phyloP scores from a whole-genome alignment of 2,888 invertebrate species.

The Drosophila cracens region DNA sequence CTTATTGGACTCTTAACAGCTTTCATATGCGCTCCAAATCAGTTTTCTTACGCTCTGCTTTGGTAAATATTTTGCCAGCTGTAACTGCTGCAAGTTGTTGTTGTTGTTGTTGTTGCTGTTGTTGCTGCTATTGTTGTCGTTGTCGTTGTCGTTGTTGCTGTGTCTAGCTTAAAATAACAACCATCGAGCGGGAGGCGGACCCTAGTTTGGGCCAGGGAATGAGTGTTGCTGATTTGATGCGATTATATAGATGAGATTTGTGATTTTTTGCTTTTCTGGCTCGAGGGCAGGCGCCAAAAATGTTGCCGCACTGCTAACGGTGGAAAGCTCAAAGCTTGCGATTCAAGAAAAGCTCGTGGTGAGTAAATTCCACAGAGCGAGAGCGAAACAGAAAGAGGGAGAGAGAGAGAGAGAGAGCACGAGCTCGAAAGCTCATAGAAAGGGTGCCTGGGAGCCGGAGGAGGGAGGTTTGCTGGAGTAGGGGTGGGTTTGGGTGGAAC shows the following conservation, averaged over 20 bases:
- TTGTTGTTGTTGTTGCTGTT: constrained; percentile 10
- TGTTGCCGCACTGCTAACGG: constrained; percentile 35
- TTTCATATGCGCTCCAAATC: constrained; percentile 9
- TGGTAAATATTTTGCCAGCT: constrained; percentile 33
- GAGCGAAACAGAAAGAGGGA: neutral
- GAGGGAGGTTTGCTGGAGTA: neutral
- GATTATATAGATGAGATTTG: constrained; percentile 73
- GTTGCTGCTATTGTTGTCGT: constrained; percentile 13
- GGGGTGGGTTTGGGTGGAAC: constrained; percentile 4
- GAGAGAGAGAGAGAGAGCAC: constrained; percentile 1
- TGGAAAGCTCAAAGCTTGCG: constrained; percentile 49
- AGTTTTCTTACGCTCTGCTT: constrained; percentile 14
- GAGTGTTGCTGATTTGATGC: constrained; percentile 65
- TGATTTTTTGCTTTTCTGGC: constrained; percentile 29
- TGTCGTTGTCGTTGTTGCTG: constrained; percentile 22
- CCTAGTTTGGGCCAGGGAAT: constrained; percentile 8
- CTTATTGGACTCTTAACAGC: neutral
- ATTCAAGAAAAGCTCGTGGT: constrained; percentile 64
- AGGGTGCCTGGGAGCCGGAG: constrained; percentile 4
- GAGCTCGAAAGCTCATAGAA: constrained; percentile 37
- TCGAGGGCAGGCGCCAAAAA: constrained; percentile 68
- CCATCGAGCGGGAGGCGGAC: constrained; percentile 3
- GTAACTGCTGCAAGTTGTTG: constrained; percentile 4
- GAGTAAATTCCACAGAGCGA: constrained; percentile 36
- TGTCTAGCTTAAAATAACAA: constrained; percentile 32